phyloP scores from a whole-genome alignment of 2,113 vertebrate species.

The Orientallactaga bullata region DNA sequence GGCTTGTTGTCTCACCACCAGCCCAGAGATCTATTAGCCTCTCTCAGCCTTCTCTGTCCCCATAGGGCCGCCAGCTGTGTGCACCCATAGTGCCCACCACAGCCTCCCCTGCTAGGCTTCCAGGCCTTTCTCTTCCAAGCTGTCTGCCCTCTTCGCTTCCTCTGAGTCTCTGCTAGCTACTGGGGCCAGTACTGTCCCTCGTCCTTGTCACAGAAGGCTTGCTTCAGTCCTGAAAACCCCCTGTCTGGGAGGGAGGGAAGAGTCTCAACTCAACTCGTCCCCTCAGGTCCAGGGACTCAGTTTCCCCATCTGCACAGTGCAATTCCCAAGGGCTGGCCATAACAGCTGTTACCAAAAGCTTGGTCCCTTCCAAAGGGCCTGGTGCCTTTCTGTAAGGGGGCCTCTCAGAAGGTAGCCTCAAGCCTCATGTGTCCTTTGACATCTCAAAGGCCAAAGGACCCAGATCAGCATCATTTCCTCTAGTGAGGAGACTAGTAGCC shows the following conservation, averaged over 20 bases:
- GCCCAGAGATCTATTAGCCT: not conserved
- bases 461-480: not conserved
- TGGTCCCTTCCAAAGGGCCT: not conserved
- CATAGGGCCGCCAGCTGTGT: rapidly evolving
- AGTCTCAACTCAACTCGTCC: not conserved
- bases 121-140: not conserved
- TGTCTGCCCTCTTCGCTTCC: no score
- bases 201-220: rapidly evolving
- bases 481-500: no score
- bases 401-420: not conserved
- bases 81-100: not conserved
- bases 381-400: not conserved
- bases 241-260: rapidly evolving
- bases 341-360: no score
- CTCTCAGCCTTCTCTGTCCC: not conserved
- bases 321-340: rapidly evolving
- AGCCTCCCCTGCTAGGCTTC: not conserved
- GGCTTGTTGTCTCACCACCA: not conserved
- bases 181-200: no score
- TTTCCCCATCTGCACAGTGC: not conserved
- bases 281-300: rapidly evolving
- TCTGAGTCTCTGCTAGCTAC: not conserved
- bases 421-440: not conserved
- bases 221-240: not conserved
- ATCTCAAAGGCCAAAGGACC: not conserved